Evolutionary conservation across 2,797 vertebrate species (phyloP), one percentile per base, ranked within the genome.

Genomic region (Tiaroga cobitis): DNA sequence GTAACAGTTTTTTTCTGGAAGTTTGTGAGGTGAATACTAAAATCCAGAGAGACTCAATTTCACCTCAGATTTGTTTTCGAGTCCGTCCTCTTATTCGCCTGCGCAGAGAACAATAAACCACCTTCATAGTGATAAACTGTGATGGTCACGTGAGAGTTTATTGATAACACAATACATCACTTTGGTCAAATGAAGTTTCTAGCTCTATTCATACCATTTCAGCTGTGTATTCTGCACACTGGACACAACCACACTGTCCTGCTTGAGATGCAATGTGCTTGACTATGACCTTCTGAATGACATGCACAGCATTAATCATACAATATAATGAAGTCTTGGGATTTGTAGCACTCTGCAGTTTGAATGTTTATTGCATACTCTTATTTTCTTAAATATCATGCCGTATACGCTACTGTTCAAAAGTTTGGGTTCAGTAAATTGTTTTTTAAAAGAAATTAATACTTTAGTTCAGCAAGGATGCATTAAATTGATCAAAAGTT

Each of bases 21-120:
- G 70, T 68, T 70, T 80, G 83, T 81, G 78, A 84, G 86, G 77
- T 81, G 82, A 87, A 84, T 85, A 41, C 82, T 87, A 82, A 89
- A 77, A 83, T 59, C 54, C 78, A 21, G 18, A 78, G 80, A 68
- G 46, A 54, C 81, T 34, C 69, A 19, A 43, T 82, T 79, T 79
- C 7, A 46, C 43, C 74, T 76, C 41, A 6, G 18, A 56, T 74
- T 67, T 86, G 80, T 68, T 83, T 72, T 83, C 26, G 59, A 75
- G 73, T 65, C 32, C 34, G 41, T 83, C 81, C 81, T 83, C 26
- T 6, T 19, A 63, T 18, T 63, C 37, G 2, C 16, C 37, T 1
- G n/a, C 5, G 0, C 54, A 4, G 54, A 63, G 26, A 61, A 29
- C 21, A 59, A 32, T 54, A 70, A 59, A 69, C 65, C 59, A n/a